These are phyloP conservation scores for Actinostola sp. DNA, from an alignment of 92 coral and sea anemone genomes.

Conservation along the genomic window DNA sequence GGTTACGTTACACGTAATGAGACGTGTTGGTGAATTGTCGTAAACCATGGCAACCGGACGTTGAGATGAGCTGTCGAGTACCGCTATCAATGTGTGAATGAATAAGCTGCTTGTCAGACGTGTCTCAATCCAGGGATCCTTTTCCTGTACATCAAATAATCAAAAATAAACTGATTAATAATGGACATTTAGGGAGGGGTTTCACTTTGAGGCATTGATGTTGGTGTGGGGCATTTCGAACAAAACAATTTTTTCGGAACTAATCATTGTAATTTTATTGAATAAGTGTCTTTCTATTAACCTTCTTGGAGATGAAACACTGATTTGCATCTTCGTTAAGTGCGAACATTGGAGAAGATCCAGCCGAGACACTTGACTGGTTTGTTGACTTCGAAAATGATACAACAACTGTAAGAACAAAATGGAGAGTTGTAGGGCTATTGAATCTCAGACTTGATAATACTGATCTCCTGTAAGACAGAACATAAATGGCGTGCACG, in stretches of 20 bases:
- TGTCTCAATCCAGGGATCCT: background rate
- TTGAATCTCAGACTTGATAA: background rate
- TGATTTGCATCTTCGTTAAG: background rate
- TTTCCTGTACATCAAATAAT: background rate
- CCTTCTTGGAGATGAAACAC: constrained; percentile 4
- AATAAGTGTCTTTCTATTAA: background rate
- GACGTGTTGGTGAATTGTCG: background rate
- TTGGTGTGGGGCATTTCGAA: background rate
- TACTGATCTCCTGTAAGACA: background rate
- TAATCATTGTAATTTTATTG: background rate
- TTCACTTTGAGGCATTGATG: background rate
- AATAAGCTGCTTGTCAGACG: background rate
- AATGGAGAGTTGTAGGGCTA: background rate
- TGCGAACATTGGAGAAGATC: background rate
- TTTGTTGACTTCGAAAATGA: background rate
- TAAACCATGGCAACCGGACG: background rate
- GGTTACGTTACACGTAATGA: background rate
- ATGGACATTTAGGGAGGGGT: background rate
- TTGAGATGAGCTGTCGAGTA: background rate
- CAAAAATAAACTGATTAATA: background rate
- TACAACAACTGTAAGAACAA: background rate
- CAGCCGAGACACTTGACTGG: constrained; percentile 14
- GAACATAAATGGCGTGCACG: background rate
- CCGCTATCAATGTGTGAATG: background rate
- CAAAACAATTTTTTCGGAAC: background rate